These are phyloP conservation scores for Larimichthys crocea DNA, from an alignment of 2,113 vertebrate genomes.

Conservation along the genomic window DNA sequence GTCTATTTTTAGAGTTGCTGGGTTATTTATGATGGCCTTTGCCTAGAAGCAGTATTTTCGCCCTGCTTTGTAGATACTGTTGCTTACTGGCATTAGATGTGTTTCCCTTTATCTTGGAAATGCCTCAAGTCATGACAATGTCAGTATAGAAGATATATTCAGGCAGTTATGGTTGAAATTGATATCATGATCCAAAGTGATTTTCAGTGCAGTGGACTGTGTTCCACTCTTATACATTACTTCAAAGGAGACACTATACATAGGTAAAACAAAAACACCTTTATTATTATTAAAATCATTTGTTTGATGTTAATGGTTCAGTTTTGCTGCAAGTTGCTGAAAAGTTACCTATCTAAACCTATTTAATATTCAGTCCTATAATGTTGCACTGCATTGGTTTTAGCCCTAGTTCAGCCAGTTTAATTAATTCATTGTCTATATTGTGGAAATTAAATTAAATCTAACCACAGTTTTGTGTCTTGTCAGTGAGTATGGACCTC, in stretches of 20 bases:
- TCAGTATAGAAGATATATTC: neutral
- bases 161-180: neutral
- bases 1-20: conserved; percentile 68
- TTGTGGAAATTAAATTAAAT: neutral
- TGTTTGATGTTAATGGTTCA: neutral
- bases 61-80: conserved; percentile 23
- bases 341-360: neutral
- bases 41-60: conserved; percentile 56
- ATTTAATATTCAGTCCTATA: neutral
- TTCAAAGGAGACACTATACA: neutral
- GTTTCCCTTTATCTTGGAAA: neutral
- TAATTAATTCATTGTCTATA: neutral
- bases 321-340: neutral
- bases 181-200: neutral
- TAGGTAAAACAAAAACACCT: neutral
- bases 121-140: neutral
- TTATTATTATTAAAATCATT: neutral
- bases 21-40: conserved; percentile 72
- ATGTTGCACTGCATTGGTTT: neutral
- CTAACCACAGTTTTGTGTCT: neutral
- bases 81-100: conserved; percentile 8
- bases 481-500: neutral
- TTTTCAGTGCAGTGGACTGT: neutral
- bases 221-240: neutral
- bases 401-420: neutral